A percentile compares a stretch with the other conserved stretches of the same genome.
These are phyloP conservation scores for Chromis chromis DNA, from an alignment of 2,797 vertebrate species.

Conservation along the genomic window DNA sequence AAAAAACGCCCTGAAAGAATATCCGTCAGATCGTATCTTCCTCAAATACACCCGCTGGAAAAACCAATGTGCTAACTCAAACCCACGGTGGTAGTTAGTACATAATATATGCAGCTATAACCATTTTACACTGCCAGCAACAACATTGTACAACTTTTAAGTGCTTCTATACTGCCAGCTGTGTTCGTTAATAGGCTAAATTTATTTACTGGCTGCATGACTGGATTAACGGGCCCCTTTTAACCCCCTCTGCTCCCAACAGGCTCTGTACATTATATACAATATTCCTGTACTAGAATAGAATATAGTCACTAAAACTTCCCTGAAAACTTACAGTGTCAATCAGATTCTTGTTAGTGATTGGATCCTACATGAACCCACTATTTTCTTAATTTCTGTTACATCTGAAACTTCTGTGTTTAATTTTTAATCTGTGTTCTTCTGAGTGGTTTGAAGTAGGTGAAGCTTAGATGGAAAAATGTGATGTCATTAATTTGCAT, in stretches of 20 bases:
- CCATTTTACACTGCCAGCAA: conserved; percentile 31
- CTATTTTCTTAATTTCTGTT: not conserved
- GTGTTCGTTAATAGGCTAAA: conserved; percentile 43
- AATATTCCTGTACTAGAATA: not conserved
- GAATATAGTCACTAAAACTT: conserved; percentile 3
- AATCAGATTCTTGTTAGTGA: not conserved
- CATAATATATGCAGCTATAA: conserved; percentile 28
- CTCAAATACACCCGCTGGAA: conserved; percentile 29
- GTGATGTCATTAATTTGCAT: not conserved
- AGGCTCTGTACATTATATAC: not conserved
- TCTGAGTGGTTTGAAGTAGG: not conserved
- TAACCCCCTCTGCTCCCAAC: conserved; percentile 7
- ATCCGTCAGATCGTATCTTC: conserved; percentile 28
- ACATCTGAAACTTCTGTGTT: not conserved
- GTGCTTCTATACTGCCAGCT: conserved; percentile 16
- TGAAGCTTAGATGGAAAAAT: not conserved
- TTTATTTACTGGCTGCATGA: conserved; percentile 23
- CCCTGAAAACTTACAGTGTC: not conserved
- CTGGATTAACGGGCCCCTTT: conserved; percentile 10
- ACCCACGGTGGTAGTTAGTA: conserved; percentile 13
- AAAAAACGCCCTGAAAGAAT: not conserved
- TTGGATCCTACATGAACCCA: not conserved
- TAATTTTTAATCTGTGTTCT: not conserved
- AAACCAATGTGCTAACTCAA: conserved; percentile 15
- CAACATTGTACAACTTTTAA: conserved; percentile 27